A percentile compares a stretch with the other conserved stretches of the same genome.
These are phyloP conservation scores for Trichoplusia ni DNA, from an alignment of 1,140 invertebrate species.

Conservation along the genomic window DNA sequence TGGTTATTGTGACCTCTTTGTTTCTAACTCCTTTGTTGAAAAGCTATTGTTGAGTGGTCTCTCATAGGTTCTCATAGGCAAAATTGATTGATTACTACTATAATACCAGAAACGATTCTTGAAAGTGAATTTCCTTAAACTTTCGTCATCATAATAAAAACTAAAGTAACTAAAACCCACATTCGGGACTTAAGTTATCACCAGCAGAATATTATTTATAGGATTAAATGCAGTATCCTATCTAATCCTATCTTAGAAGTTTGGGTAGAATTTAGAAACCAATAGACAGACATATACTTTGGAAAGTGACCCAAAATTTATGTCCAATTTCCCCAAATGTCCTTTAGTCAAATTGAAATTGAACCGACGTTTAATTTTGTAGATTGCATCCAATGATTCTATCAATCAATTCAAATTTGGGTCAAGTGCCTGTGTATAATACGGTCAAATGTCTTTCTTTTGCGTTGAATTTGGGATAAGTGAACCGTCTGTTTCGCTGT, in stretches of 20 bases:
- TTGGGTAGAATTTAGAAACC: constrained; percentile 22
- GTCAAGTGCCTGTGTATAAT: constrained; percentile 7
- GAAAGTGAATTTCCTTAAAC: too few species aligned
- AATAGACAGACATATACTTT: constrained; percentile 42
- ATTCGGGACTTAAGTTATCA: not conserved
- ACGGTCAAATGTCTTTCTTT: not conserved
- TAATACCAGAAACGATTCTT: too few species aligned
- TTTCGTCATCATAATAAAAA: too few species aligned
- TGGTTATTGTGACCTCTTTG: too few species aligned
- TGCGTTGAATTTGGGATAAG: not conserved
- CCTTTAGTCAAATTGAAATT: constrained; percentile 39
- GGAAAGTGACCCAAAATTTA: constrained; percentile 57
- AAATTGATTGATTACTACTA: too few species aligned
- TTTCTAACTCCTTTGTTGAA: too few species aligned
- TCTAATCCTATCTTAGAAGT: constrained; percentile 29
- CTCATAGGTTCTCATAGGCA: too few species aligned
- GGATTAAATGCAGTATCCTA: constrained; percentile 20
- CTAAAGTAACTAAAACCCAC: not conserved
- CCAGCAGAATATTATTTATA: not conserved
- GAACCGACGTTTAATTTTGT: constrained; percentile 40
- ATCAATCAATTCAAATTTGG: constrained; percentile 16
- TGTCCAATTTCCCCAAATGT: constrained; percentile 56
- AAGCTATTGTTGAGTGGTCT: too few species aligned
- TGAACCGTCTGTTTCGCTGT: not conserved
- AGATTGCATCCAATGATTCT: constrained; percentile 22